These are phyloP conservation scores for Puffinus mauretanicus DNA, from an alignment of 2,113 vertebrate species.

Conservation along the genomic window DNA sequence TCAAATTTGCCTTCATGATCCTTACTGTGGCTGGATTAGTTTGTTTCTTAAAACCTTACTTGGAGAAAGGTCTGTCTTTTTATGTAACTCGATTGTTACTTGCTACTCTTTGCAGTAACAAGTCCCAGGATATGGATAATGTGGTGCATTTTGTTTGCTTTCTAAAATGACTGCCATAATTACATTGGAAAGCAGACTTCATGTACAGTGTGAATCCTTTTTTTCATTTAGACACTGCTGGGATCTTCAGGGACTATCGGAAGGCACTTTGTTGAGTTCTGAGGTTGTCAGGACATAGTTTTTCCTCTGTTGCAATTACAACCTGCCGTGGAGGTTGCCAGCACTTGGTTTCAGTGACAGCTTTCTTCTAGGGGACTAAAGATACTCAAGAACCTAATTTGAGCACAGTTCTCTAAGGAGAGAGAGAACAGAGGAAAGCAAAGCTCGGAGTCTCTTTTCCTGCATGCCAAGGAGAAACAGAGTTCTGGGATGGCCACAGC, in stretches of 20 bases:
- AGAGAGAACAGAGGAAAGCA: background rate
- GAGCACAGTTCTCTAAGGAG: background rate
- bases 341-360: background rate
- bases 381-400: background rate
- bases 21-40: background rate
- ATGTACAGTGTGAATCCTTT: background rate
- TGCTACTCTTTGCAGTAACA: background rate
- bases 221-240: background rate
- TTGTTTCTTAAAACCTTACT: background rate
- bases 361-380: background rate
- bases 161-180: background rate
- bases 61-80: background rate
- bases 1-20: background rate
- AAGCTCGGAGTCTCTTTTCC: background rate
- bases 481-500: background rate
- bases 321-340: background rate
- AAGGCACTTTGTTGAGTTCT: background rate
- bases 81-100: background rate
- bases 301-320: background rate
- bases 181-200: background rate
- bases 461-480: background rate
- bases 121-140: background rate
- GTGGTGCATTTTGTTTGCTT: background rate
- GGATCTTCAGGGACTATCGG: background rate
- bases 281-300: background rate